Base-by-base conservation (phyloP, 2,797 vertebrate genomes). In the Gobio occitaniae region DNA sequence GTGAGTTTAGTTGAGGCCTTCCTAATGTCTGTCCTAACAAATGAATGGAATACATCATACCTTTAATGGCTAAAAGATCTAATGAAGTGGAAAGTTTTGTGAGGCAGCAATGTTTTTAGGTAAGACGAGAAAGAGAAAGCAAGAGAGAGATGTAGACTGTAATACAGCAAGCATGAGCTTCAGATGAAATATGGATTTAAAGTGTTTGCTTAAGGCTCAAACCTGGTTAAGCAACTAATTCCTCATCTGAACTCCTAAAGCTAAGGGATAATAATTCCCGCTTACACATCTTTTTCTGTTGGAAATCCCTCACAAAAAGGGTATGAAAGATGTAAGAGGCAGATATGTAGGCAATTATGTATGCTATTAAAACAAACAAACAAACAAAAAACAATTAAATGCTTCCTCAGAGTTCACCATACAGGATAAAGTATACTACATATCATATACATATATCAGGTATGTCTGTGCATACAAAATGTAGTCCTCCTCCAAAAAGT, bases 211-310 rank as follows among this genome's bases (percentile, higher is more conserved):
- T 77, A 74, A 82, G 78, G 75, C 83, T 85, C 68, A 83, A 80
- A 84, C 72, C 65, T 86, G 72, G 77, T 87, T 82, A 82, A 80
- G 61, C 90, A 92, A 91, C 88, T 90, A 93, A 93, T 93, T 89
- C 90, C 89, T 94, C 91, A 91, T 87, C 90, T 92, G 90, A 90
- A 87, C 91, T 89, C 89, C 89, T 92, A 90, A 87, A 93, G 90
- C 87, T 87, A 84, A 80, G 88, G 88, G 89, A 90, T 92, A 77
- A 63, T 89, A 83, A 88, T 91, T 86, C 71, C 75, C 74, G 85
- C 91, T 92, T 91, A 91, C 88, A 90, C 90, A 92, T 92, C 92
- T 92, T 89, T 94, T 90, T 90, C 88, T 91, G 92, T 92, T 89
- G 91, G 80, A 87, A 78, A 78, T 84, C 78, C 54, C 54, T 83